These are phyloP conservation scores for Platysternon megacephalum DNA, from an alignment of 2,113 vertebrate species.

Conservation along the genomic window DNA sequence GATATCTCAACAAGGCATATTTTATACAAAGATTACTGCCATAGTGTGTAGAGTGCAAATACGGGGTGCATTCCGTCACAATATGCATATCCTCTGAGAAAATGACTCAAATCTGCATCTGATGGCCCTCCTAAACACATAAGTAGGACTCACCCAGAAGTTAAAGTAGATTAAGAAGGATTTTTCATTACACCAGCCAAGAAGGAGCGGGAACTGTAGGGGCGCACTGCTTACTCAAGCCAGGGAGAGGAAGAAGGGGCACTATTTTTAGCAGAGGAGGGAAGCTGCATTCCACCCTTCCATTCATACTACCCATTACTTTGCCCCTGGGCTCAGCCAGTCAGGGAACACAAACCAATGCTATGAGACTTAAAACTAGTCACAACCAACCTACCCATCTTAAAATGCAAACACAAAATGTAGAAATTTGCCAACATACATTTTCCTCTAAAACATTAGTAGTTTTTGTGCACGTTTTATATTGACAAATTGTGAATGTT, in stretches of 20 bases:
- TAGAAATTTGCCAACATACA: not conserved
- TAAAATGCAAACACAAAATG: not conserved
- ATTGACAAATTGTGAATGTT: not conserved
- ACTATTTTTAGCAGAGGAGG: not conserved
- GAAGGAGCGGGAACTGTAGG: not conserved
- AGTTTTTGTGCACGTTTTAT: not conserved
- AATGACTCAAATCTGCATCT: slow-evolving; percentile 31
- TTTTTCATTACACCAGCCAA: not conserved
- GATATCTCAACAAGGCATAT: not conserved
- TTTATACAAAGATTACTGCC: not conserved
- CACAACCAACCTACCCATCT: not conserved
- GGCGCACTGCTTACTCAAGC: not conserved
- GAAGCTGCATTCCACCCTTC: rapidly evolving
- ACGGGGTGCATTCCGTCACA: not conserved
- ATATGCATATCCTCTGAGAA: not conserved
- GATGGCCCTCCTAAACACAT: not conserved
- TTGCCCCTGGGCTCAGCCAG: not conserved
- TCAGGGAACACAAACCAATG: not conserved
- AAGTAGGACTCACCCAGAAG: not conserved
- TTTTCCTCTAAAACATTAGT: not conserved
- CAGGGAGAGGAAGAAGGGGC: not conserved
- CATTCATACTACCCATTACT: rapidly evolving
- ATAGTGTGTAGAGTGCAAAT: not conserved
- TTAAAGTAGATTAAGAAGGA: slow-evolving; percentile 9
- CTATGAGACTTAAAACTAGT: not conserved